Evolutionary conservation across 2,888 invertebrate species (phyloP).

Genomic region (Liposcelis brunnea): DNA sequence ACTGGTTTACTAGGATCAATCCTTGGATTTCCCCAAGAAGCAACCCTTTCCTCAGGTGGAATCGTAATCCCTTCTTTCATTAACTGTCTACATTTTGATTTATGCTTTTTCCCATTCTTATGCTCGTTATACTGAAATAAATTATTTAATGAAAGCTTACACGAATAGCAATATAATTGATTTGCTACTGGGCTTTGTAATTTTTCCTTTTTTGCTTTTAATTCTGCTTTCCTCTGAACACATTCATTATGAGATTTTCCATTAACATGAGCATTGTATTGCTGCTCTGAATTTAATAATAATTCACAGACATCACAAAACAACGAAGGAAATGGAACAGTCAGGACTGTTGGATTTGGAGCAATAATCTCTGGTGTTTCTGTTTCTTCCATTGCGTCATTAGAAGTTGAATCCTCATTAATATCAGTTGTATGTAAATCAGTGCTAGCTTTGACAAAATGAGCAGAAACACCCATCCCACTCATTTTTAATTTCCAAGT

Average conservation of each 20-base stretch:
- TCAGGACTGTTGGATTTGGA: neutral
- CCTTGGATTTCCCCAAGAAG: neutral
- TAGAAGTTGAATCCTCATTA: neutral
- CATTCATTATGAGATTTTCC: conserved; percentile 2
- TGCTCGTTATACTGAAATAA: conserved; percentile 4
- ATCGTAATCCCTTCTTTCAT: conserved; percentile 2
- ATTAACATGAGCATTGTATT: neutral
- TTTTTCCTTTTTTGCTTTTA: neutral
- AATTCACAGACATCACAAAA: conserved; percentile 3
- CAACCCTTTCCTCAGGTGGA: conserved; percentile 5
- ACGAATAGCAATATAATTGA: neutral
- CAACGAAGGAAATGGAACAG: neutral
- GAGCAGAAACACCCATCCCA: conserved; percentile 7
- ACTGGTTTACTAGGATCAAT: neutral
- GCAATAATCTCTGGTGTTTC: neutral
- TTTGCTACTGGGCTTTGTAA: neutral
- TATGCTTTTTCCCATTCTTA: conserved; percentile 8
- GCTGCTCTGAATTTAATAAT: neutral
- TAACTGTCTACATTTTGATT: conserved; percentile 3
- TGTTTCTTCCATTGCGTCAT: neutral
- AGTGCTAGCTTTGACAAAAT: conserved; percentile 6
- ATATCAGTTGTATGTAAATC: conserved; percentile 8
- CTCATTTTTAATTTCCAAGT: neutral
- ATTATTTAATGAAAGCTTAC: neutral
- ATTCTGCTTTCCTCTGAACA: neutral